A percentile compares a stretch with the other conserved stretches of the same genome.
Evolutionary conservation across 1,140 invertebrate genomes (phyloP).

Genomic region (Rhopalosiphum padi): DNA sequence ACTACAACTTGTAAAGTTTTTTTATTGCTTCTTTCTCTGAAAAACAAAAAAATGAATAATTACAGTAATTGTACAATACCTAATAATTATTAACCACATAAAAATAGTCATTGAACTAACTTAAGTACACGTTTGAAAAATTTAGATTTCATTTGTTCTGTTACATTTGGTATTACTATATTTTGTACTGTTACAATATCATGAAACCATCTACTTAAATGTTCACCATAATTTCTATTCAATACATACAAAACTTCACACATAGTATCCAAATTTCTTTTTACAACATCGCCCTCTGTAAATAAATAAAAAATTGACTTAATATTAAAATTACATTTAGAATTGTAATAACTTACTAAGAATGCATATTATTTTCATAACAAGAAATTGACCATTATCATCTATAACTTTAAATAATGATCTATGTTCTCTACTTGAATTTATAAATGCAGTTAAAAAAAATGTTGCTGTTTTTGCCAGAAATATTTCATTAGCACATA

Average conservation of each 20-base stretch:
- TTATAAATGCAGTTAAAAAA: slow-evolving; percentile 34
- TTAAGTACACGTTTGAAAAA: slow-evolving; percentile 37
- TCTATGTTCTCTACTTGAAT: slow-evolving; percentile 28
- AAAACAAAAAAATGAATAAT: neutral
- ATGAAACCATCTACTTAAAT: slow-evolving; percentile 45
- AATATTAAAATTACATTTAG: neutral
- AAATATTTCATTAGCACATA: slow-evolving; percentile 53
- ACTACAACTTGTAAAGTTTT: slow-evolving; percentile 67
- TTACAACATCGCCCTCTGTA: slow-evolving; percentile 40
- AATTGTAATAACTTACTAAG: slow-evolving; percentile 28
- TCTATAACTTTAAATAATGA: slow-evolving; percentile 44
- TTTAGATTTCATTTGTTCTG: slow-evolving; percentile 43
- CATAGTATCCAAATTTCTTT: slow-evolving; percentile 53
- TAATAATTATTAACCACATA: neutral
- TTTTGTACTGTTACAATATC: slow-evolving; percentile 40
- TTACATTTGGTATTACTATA: slow-evolving; percentile 40
- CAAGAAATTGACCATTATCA: slow-evolving; percentile 49
- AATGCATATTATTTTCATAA: slow-evolving; percentile 47
- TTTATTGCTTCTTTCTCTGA: slow-evolving; percentile 67
- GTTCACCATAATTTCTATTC: slow-evolving; percentile 42
- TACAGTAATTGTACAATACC: neutral
- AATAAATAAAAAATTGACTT: neutral
- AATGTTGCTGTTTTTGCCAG: slow-evolving; percentile 43
- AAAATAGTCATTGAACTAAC: neutral
- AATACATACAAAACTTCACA: slow-evolving; percentile 44